Percentiles rank a stretch among this genome's conserved stretches.
Evolutionary conservation across 2,113 vertebrate genomes (phyloP).

Genomic region (Eulemur macaco): DNA sequence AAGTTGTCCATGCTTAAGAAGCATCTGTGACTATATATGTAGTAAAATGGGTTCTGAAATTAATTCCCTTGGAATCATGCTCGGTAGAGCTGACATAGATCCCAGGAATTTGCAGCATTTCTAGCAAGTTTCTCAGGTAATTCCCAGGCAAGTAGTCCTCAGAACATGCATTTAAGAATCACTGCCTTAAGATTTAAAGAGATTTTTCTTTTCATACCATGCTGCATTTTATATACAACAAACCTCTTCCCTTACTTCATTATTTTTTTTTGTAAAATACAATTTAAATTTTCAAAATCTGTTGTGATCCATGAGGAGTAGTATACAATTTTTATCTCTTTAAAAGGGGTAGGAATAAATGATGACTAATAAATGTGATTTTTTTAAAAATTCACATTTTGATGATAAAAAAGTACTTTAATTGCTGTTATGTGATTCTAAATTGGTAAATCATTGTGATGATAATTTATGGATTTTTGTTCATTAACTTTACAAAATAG

Average conservation of each 20-base stretch:
- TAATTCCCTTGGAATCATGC: constrained; percentile 10
- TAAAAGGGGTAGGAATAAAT: not conserved
- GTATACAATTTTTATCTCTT: not conserved
- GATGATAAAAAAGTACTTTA: not conserved
- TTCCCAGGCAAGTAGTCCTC: constrained; percentile 30
- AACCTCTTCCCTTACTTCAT: not conserved
- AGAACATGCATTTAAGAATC: not conserved
- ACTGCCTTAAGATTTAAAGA: constrained; percentile 7
- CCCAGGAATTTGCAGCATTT: constrained; percentile 30
- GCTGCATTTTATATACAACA: constrained; percentile 18
- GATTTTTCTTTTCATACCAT: not conserved
- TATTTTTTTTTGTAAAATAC: not conserved
- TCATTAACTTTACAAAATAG: not conserved
- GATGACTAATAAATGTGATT: not conserved
- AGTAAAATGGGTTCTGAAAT: constrained; percentile 49
- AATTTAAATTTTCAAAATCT: constrained; percentile 6
- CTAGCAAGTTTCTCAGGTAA: constrained; percentile 40
- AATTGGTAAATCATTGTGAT: not conserved
- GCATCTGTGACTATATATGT: not conserved
- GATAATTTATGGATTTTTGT: not conserved
- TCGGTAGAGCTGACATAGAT: not conserved
- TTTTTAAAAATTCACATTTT: not conserved
- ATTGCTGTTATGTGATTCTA: not conserved
- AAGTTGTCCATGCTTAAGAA: not conserved
- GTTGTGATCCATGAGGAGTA: not conserved